These are phyloP conservation scores for Dermatemys mawii DNA, from an alignment of 2,113 vertebrate species.

Conservation along the genomic window DNA sequence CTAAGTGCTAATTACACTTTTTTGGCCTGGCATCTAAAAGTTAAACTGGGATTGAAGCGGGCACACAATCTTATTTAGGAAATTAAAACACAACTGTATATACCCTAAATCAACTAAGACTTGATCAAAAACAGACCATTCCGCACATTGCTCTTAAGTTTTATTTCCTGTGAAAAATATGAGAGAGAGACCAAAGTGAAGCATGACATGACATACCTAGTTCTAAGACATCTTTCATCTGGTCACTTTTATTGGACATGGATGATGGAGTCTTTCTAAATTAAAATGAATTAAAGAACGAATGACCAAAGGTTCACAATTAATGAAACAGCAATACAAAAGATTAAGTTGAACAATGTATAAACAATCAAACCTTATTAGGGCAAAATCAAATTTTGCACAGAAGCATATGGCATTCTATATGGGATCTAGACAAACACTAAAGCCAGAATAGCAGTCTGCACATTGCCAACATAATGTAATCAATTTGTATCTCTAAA, in stretches of 20 bases:
- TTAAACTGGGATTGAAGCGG: not conserved
- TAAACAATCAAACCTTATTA: not conserved
- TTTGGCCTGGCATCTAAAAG: not conserved
- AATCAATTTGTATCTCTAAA: not conserved
- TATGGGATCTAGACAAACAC: not conserved
- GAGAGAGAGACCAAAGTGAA: not conserved
- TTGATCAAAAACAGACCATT: not conserved
- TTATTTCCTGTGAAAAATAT: not conserved
- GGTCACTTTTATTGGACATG: conserved; percentile 44
- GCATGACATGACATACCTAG: conserved; percentile 77
- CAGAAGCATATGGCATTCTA: not conserved
- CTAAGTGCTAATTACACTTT: not conserved
- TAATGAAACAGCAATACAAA: not conserved
- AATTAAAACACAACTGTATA: not conserved
- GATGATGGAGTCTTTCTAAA: conserved; percentile 73
- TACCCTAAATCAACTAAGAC: not conserved
- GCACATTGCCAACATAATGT: not conserved
- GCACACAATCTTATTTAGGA: not conserved
- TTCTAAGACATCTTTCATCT: conserved; percentile 74
- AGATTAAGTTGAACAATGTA: not conserved
- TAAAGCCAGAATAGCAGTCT: not conserved
- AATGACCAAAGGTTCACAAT: not conserved
- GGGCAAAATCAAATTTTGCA: not conserved
- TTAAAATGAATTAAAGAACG: conserved; percentile 19
- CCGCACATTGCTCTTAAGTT: not conserved